Percentiles rank a stretch among this genome's conserved stretches.
Conservation (phyloP, 2,113 vertebrate species). For the Halcyon malimbica region DNA sequence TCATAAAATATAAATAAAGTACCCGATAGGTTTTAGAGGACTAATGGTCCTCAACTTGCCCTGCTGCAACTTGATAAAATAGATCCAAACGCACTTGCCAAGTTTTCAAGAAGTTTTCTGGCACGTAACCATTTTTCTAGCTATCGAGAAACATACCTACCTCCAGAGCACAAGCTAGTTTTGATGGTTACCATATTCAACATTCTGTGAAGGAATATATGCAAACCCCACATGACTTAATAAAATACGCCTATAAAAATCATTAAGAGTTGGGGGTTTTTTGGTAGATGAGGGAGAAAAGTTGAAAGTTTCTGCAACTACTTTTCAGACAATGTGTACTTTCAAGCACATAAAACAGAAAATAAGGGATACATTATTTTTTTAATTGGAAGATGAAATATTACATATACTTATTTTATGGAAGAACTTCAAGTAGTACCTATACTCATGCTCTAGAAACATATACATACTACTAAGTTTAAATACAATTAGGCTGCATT, state of each 20-base stretch:
- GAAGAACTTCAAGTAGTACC: background rate
- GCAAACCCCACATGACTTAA: background rate
- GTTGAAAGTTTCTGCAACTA: background rate
- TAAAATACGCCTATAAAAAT: background rate
- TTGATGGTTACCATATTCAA: background rate
- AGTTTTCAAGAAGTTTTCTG: background rate
- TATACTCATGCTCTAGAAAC: background rate
- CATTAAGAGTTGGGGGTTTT: background rate
- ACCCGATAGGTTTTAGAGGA: background rate
- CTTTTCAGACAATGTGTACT: background rate
- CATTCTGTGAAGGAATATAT: background rate
- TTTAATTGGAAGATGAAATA: background rate
- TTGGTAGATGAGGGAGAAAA: background rate
- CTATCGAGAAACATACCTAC: slow-evolving; percentile 21
- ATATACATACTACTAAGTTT: background rate
- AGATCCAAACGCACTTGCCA: slow-evolving; percentile 28
- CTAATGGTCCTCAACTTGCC: background rate
- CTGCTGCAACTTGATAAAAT: background rate
- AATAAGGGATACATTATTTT: background rate
- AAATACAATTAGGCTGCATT: background rate
- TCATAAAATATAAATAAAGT: background rate
- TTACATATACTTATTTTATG: background rate
- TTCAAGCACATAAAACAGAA: background rate
- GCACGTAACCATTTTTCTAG: background rate
- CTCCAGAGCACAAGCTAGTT: slow-evolving; percentile 4